These are phyloP conservation scores for Eclectus roratus DNA, from an alignment of 2,113 vertebrate species.

Conservation along the genomic window DNA sequence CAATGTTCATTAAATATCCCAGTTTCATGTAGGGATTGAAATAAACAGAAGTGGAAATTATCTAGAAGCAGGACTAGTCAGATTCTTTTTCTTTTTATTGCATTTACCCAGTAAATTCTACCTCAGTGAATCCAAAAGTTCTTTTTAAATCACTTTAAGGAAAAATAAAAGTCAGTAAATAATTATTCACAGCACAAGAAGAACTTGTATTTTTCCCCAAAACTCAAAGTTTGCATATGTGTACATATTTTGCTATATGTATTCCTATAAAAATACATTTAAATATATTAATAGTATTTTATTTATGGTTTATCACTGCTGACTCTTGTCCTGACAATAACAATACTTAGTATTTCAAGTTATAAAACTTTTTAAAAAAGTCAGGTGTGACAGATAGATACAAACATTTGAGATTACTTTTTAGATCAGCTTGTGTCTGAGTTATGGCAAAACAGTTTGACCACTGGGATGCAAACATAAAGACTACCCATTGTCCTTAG, in stretches of 20 bases:
- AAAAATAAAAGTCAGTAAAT: background rate
- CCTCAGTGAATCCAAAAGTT: background rate
- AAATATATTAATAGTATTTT: background rate
- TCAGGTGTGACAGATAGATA: background rate
- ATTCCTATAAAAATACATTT: background rate
- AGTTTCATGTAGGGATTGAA: background rate
- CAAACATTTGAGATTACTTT: background rate
- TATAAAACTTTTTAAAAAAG: background rate
- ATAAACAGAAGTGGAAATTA: conserved; percentile 10
- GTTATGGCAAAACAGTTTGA: background rate
- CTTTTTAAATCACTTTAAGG: background rate
- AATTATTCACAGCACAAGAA: background rate
- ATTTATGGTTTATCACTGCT: background rate
- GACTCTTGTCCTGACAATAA: background rate
- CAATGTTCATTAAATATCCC: background rate
- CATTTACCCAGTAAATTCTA: background rate
- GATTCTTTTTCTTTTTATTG: background rate
- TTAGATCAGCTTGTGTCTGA: background rate
- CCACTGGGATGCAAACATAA: background rate
- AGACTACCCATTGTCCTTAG: background rate
- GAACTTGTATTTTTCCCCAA: rapidly evolving
- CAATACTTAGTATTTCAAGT: background rate
- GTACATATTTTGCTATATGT: background rate
- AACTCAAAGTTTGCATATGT: background rate
- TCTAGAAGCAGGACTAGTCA: background rate